Conservation (phyloP, 2,113 vertebrate genomes). For the Toxotes chatareus region DNA sequence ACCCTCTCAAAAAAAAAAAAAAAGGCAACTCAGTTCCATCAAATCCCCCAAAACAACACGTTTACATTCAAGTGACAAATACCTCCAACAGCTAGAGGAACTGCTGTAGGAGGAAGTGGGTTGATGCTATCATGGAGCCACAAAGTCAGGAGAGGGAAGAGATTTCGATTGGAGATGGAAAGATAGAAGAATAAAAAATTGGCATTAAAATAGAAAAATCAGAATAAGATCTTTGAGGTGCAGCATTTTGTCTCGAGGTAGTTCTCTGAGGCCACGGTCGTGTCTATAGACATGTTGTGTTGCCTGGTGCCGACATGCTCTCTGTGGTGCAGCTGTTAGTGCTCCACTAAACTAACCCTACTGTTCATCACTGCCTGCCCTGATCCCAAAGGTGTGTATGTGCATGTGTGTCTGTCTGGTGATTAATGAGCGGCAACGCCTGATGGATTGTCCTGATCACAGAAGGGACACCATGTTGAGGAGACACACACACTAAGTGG, state of each 20-base stretch:
- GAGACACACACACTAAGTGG: constrained; percentile 58
- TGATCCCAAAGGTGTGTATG: constrained; percentile 56
- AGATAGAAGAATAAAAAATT: neutral
- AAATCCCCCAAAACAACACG: neutral
- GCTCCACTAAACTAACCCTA: constrained; percentile 70
- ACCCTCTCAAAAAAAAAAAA: neutral
- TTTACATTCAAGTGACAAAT: neutral
- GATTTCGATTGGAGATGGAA: neutral
- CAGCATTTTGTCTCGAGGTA: constrained; percentile 13
- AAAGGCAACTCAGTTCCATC: neutral
- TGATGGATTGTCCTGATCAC: constrained; percentile 84
- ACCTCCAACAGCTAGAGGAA: neutral
- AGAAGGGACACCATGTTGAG: constrained; percentile 78
- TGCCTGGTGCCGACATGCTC: constrained; percentile 28
- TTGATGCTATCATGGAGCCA: neutral
- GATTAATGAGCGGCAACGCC: constrained; percentile 80
- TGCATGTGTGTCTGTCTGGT: constrained; percentile 48
- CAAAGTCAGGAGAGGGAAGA: neutral
- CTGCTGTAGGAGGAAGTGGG: neutral
- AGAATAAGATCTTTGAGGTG: neutral
- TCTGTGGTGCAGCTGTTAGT: constrained; percentile 68
- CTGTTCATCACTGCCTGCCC: constrained; percentile 76
- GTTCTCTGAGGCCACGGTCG: constrained; percentile 22
- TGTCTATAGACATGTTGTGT: constrained; percentile 9
- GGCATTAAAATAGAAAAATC: neutral